A percentile compares a stretch with the other conserved stretches of the same genome.
Conservation (phyloP, 2,888 invertebrate species). For the Napeogenes sylphis region DNA sequence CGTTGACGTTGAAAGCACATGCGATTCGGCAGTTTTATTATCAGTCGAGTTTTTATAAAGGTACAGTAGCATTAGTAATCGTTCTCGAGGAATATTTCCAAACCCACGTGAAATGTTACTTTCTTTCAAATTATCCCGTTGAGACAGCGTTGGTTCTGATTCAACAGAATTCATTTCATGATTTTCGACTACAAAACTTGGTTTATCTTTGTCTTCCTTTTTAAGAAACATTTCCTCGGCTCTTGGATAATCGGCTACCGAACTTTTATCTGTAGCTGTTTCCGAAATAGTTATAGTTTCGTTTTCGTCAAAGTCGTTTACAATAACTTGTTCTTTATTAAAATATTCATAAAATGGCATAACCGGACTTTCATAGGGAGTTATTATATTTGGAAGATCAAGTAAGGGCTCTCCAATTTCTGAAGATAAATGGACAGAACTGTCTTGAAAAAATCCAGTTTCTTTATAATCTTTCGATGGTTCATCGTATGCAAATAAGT, state of each 20-base stretch:
- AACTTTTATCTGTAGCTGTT: constrained; percentile 11
- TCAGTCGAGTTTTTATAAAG: not conserved
- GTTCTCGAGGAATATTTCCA: not conserved
- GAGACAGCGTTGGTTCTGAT: too few species aligned
- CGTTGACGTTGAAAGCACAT: constrained; percentile 6
- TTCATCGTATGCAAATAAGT: constrained; percentile 15
- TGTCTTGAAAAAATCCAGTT: constrained; percentile 8
- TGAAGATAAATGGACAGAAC: constrained; percentile 4
- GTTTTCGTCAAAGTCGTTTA: constrained; percentile 15
- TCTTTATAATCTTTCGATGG: constrained; percentile 16
- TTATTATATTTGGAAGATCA: constrained; percentile 17
- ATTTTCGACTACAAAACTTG: not conserved
- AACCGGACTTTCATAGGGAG: constrained; percentile 21
- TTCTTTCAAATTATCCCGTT: not conserved
- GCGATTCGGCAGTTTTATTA: not conserved
- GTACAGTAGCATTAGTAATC: not conserved
- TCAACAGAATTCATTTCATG: not conserved
- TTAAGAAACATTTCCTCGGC: constrained; percentile 14
- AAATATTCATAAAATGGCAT: constrained; percentile 24
- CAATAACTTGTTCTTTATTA: constrained; percentile 19
- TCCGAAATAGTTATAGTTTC: constrained; percentile 9
- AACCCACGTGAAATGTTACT: not conserved
- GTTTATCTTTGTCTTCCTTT: constrained; percentile 2
- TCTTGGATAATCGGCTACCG: constrained; percentile 5
- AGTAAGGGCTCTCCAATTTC: constrained; percentile 11